Percentiles rank a stretch among this genome's conserved stretches.
Conservation (phyloP, 2,113 vertebrate genomes). For the Aphelocoma coerulescens region DNA sequence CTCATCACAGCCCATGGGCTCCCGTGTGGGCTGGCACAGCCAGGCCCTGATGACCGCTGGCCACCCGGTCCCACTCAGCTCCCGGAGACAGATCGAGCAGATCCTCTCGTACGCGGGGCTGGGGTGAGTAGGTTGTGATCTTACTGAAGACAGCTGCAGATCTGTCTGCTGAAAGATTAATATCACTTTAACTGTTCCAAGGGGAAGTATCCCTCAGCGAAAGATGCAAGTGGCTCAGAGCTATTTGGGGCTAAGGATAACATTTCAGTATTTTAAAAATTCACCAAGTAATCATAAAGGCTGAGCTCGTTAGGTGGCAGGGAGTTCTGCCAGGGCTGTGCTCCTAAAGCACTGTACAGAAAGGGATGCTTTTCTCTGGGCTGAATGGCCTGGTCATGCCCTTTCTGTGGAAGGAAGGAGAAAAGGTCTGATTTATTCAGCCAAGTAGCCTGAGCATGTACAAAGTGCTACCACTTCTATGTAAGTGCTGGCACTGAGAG, state of each 20-base stretch:
- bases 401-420: not conserved
- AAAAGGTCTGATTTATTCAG: not conserved
- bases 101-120: accelerated
- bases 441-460: not conserved
- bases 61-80: accelerated
- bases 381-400: not conserved
- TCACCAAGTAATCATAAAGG: conserved; percentile 77
- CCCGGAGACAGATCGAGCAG: not conserved
- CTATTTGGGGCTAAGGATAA: conserved; percentile 82
- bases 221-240: conserved; percentile 63
- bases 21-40: accelerated
- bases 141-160: conserved; percentile 70
- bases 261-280: conserved; percentile 82
- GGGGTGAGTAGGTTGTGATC: not conserved
- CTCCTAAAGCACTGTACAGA: not conserved
- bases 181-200: conserved; percentile 70
- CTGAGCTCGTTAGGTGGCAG: conserved; percentile 25
- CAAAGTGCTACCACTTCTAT: not conserved
- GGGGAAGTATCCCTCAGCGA: conserved; percentile 67
- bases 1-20: not conserved
- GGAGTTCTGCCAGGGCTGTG: conserved; percentile 33
- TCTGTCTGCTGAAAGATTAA: conserved; percentile 51
- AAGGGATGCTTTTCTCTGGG: not conserved
- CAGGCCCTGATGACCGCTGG: not conserved
- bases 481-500: not conserved